A percentile compares a stretch with the other conserved stretches of the same genome.
phyloP scores from a whole-genome alignment of 2,888 invertebrate species.

The Metopia argyrocephala region DNA sequence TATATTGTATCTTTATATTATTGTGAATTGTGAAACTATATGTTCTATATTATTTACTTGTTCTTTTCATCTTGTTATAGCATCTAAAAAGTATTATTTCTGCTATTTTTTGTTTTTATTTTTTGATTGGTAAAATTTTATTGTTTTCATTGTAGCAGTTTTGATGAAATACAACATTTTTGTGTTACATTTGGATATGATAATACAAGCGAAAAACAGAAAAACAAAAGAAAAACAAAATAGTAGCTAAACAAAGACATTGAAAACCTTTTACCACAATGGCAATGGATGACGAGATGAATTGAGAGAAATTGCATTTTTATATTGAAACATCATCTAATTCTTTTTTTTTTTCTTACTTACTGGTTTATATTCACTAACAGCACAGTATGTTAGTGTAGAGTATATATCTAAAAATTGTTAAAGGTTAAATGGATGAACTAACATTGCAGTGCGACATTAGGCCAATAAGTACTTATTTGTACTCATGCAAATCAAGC shows the following conservation, averaged over 20 bases:
- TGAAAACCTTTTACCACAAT: constrained; percentile 29
- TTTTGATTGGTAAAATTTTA: not conserved
- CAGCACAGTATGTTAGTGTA: not conserved
- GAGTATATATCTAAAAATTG: constrained; percentile 14
- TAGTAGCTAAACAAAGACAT: not conserved
- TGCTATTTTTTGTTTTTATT: not conserved
- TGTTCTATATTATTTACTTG: constrained; percentile 34
- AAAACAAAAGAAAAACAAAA: not conserved
- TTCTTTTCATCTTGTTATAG: constrained; percentile 17
- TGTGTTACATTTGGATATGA: not conserved
- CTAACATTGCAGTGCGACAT: constrained; percentile 15
- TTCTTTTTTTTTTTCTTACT: not conserved
- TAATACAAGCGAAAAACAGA: not conserved
- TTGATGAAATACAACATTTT: constrained; percentile 50
- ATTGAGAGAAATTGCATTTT: constrained; percentile 46
- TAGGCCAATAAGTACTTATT: constrained; percentile 3
- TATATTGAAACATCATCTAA: constrained; percentile 50
- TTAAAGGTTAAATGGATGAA: constrained; percentile 57
- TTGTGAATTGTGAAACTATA: constrained; percentile 17
- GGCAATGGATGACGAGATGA: constrained; percentile 49
- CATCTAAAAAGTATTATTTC: constrained; percentile 11
- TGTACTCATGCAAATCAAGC: not conserved
- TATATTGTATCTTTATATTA: constrained; percentile 40
- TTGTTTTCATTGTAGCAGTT: not conserved
- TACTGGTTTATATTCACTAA: not conserved